A percentile compares a stretch with the other conserved stretches of the same genome.
These are phyloP conservation scores for Acrobeloides nanus DNA, from an alignment of 2,888 invertebrate genomes.

Conservation along the genomic window DNA sequence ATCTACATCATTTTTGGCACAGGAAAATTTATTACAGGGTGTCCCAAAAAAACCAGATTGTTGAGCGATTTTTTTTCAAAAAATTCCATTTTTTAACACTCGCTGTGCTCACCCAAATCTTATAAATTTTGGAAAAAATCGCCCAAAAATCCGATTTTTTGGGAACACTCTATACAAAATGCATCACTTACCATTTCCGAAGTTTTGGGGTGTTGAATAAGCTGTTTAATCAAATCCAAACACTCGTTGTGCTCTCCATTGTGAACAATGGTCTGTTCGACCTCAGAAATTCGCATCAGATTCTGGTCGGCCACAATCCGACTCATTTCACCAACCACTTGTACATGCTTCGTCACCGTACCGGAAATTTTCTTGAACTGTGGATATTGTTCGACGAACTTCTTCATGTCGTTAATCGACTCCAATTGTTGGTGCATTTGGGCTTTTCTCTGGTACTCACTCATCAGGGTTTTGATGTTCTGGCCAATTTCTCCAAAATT, in stretches of 20 bases:
- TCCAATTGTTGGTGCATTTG: constrained; percentile 93
- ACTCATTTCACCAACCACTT: constrained; percentile 88
- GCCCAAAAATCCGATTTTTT: not conserved
- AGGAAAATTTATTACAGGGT: too few relatives aligned
- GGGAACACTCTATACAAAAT: not conserved
- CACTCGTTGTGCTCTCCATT: constrained; percentile 61
- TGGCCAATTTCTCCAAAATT: constrained; percentile 98
- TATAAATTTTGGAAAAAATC: too few relatives aligned
- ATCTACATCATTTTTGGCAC: too few relatives aligned
- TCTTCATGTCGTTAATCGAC: constrained; percentile 95
- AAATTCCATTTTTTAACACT: too few relatives aligned
- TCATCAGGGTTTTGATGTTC: constrained; percentile 91
- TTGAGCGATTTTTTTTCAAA: constrained; percentile 8
- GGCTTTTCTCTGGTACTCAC: constrained; percentile 86
- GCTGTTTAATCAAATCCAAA: constrained; percentile 67
- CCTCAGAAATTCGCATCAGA: constrained; percentile 80
- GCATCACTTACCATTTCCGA: constrained; percentile 21
- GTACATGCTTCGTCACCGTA: constrained; percentile 93
- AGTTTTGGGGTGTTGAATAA: constrained; percentile 67
- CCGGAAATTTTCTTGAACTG: constrained; percentile 72
- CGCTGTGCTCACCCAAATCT: too few relatives aligned
- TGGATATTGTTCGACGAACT: constrained; percentile 82
- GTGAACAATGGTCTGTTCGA: constrained; percentile 82
- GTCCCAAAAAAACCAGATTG: too few relatives aligned
- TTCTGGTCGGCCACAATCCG: constrained; percentile 69